Conservation (phyloP, 2,888 invertebrate genomes). For the Rosalia funebris region DNA sequence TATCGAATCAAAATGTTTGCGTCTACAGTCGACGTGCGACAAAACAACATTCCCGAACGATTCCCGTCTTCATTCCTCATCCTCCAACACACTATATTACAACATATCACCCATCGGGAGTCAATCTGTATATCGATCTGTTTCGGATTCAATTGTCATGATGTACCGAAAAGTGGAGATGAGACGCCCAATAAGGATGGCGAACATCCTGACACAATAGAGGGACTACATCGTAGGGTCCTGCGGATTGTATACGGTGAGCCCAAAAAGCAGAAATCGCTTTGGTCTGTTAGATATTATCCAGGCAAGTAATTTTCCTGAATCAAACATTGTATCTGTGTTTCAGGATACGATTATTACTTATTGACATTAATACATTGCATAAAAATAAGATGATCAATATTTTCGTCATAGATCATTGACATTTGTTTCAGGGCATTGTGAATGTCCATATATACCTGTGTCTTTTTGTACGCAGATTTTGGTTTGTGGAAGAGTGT, state of each 20-base stretch:
- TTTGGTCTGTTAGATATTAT: too few relatives aligned
- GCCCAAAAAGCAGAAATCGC: slow-evolving; percentile 23
- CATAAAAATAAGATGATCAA: too few relatives aligned
- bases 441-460: too few relatives aligned
- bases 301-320: too few relatives aligned
- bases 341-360: too few relatives aligned
- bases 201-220: slow-evolving; percentile 49
- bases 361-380: too few relatives aligned
- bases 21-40: slow-evolving; percentile 38
- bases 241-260: slow-evolving; percentile 37
- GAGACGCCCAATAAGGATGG: slow-evolving; percentile 58
- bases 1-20: slow-evolving; percentile 25
- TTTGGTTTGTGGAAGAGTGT: too few relatives aligned
- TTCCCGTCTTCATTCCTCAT: slow-evolving; percentile 29
- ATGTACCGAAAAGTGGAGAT: slow-evolving; percentile 57
- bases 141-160: slow-evolving; percentile 58
- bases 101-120: slow-evolving; percentile 50
- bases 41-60: slow-evolving; percentile 20
- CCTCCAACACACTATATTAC: slow-evolving; percentile 35
- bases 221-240: slow-evolving; percentile 42
- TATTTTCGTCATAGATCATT: too few relatives aligned
- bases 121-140: slow-evolving; percentile 57
- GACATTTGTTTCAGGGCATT: too few relatives aligned
- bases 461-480: too few relatives aligned
- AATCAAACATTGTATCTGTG: too few relatives aligned